Evolutionary conservation across 2,888 invertebrate genomes (phyloP).

Genomic region (Leptopilina myrica): DNA sequence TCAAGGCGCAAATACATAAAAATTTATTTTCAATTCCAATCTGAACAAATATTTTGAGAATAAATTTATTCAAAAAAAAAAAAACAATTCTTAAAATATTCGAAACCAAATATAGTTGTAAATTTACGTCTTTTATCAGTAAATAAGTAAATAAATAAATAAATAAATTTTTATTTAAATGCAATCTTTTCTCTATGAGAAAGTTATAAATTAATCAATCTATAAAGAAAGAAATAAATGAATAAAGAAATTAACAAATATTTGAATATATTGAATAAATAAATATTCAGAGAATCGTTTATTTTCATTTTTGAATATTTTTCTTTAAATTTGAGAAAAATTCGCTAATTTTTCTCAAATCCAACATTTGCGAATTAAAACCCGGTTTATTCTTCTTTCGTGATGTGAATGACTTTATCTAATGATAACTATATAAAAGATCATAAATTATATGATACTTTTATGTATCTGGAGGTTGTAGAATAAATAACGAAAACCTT

Average conservation of each 20-base stretch:
- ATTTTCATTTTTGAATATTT: neutral
- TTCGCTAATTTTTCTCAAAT: too few species aligned
- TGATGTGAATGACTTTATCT: constrained; percentile 11
- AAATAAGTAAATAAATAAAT: too few species aligned
- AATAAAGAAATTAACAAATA: too few species aligned
- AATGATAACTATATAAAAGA: constrained; percentile 8
- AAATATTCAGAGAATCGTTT: neutral
- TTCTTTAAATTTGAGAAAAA: neutral
- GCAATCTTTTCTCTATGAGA: too few species aligned
- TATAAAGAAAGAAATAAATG: neutral
- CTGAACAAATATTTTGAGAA: too few species aligned
- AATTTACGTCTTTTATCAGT: too few species aligned
- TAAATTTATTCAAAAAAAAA: neutral
- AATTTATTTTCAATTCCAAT: too few species aligned
- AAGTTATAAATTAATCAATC: neutral
- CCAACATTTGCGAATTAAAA: neutral
- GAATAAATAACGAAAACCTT: constrained; percentile 29
- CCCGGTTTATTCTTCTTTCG: constrained; percentile 7
- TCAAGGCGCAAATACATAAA: neutral
- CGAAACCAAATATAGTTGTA: too few species aligned
- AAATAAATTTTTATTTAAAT: too few species aligned
- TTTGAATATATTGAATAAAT: too few species aligned
- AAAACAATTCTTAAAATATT: neutral
- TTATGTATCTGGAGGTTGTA: constrained; percentile 10
- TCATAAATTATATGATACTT: constrained; percentile 4